Percentiles rank a stretch among this genome's conserved stretches.
These are phyloP conservation scores for Atherinomorus stipes DNA, from an alignment of 2,113 vertebrate genomes.

Conservation along the genomic window DNA sequence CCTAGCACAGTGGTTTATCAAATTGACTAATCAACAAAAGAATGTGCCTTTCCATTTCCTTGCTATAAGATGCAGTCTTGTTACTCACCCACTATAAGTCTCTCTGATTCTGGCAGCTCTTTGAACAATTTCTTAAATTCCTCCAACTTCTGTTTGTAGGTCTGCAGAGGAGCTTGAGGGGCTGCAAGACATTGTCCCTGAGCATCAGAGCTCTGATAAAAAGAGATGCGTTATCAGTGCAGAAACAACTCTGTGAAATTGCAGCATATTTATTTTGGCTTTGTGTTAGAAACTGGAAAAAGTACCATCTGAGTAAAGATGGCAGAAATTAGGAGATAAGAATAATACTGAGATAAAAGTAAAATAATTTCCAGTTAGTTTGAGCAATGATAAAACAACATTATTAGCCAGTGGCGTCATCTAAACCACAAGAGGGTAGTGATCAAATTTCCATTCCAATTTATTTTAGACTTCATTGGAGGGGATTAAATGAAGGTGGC, in stretches of 20 bases:
- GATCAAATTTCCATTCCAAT: not conserved
- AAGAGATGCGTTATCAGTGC: not conserved
- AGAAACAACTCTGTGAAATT: not conserved
- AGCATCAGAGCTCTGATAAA: constrained; percentile 63
- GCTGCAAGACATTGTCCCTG: constrained; percentile 48
- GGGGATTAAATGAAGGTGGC: not conserved
- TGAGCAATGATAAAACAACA: constrained; percentile 17
- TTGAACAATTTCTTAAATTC: constrained; percentile 93
- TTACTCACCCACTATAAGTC: constrained; percentile 89
- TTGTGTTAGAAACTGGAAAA: not conserved
- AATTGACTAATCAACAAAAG: not conserved
- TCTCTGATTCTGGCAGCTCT: constrained; percentile 89
- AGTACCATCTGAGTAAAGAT: no score
- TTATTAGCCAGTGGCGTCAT: not conserved
- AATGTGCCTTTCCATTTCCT: not conserved
- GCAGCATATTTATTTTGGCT: not conserved
- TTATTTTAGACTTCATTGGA: not conserved
- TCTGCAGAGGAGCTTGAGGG: constrained; percentile 85
- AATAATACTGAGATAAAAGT: not conserved
- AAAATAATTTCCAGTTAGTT: not conserved
- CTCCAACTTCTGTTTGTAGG: constrained; percentile 91
- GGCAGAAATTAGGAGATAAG: not conserved
- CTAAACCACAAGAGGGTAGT: constrained; percentile 42
- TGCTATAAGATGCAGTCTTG: not conserved
- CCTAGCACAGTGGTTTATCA: no score